These are phyloP conservation scores for Ridgeia piscesae DNA, from an alignment of 1,140 invertebrate genomes.

Conservation along the genomic window DNA sequence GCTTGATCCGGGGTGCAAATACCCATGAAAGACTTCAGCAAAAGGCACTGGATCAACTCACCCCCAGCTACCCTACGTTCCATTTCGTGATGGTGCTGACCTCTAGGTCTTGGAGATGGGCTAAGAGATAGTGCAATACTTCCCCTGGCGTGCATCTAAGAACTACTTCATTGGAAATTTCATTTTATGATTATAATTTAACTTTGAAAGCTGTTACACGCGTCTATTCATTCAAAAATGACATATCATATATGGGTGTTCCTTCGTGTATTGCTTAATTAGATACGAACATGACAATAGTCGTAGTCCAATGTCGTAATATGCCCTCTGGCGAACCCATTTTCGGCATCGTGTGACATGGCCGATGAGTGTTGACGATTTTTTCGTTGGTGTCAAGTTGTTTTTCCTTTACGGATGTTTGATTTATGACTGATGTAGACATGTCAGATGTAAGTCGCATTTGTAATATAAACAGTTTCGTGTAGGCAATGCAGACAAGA, in stretches of 20 bases:
- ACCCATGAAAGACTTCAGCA: no score
- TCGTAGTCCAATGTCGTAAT: background rate
- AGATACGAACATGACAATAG: background rate
- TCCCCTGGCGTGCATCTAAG: background rate
- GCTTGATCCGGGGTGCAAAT: no score
- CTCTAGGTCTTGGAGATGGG: no score
- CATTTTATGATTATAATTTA: background rate
- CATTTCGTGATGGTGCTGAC: background rate
- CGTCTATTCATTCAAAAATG: background rate
- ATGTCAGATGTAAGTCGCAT: background rate
- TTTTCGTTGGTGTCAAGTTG: background rate
- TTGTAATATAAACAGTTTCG: background rate
- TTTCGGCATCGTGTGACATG: constrained; percentile 3
- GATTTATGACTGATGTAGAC: background rate
- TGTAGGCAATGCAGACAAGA: background rate
- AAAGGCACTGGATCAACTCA: background rate
- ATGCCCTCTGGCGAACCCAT: background rate
- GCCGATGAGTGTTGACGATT: background rate
- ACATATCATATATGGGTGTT: background rate
- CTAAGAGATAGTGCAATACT: background rate
- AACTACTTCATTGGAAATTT: background rate
- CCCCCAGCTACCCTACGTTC: no score
- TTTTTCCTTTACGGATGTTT: background rate
- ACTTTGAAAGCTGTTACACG: background rate
- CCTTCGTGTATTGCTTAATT: background rate